phyloP scores from a whole-genome alignment of 1,140 invertebrate genomes.

The Bombus confusus region DNA sequence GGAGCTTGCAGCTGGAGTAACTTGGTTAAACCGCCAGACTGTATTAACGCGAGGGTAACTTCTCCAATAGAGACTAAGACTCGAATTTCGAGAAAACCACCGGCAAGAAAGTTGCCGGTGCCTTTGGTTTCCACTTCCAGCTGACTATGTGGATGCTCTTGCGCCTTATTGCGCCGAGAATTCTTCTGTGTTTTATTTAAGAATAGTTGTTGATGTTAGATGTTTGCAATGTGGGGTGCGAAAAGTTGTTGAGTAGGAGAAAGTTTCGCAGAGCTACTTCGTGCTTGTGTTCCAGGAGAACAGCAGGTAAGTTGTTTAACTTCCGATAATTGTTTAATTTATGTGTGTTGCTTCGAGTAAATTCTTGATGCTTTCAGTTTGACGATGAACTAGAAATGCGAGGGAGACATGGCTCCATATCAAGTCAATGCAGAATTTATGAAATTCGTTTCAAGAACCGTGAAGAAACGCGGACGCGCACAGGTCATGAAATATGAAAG shows the following conservation, averaged over 20 bases:
- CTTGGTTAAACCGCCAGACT: constrained; percentile 56
- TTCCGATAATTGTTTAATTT: neutral
- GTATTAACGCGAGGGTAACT: constrained; percentile 49
- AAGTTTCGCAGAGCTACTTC: neutral
- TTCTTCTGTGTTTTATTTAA: neutral
- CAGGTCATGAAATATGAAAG: too few species aligned
- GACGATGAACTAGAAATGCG: neutral
- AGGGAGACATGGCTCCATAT: neutral
- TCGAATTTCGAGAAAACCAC: constrained; percentile 41
- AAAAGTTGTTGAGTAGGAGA: neutral
- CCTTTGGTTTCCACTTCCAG: neutral
- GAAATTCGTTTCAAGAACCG: too few species aligned
- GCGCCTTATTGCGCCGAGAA: neutral
- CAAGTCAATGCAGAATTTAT: too few species aligned
- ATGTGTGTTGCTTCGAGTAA: neutral
- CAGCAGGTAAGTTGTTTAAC: neutral
- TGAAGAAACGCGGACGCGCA: too few species aligned
- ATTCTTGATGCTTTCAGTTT: neutral
- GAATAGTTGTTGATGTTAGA: neutral
- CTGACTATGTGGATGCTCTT: neutral
- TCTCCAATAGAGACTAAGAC: constrained; percentile 37
- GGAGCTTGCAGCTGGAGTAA: constrained; percentile 41
- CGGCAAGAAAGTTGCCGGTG: neutral
- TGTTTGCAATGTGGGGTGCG: neutral
- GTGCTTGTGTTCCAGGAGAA: neutral